These are phyloP conservation scores for Hippoglossus stenolepis DNA, from an alignment of 2,113 vertebrate species.

Conservation along the genomic window DNA sequence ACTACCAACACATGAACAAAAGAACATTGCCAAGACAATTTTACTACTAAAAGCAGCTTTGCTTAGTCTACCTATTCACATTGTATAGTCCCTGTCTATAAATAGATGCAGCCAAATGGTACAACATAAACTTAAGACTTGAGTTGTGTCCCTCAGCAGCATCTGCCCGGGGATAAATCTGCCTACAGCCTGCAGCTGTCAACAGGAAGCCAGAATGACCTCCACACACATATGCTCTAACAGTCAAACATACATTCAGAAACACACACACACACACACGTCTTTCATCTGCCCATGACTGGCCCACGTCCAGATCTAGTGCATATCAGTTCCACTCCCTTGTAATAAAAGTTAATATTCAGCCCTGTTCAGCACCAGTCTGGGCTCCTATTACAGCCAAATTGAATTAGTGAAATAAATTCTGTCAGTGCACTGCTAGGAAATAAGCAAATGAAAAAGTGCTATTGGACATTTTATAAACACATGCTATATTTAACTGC, in stretches of 20 bases:
- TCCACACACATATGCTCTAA: conserved; percentile 56
- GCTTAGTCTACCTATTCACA: conserved; percentile 63
- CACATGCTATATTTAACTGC: conserved; percentile 63
- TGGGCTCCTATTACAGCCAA: conserved; percentile 25
- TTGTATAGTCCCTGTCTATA: conserved; percentile 58
- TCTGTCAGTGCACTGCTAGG: conserved; percentile 5
- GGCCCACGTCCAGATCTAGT: conserved; percentile 43
- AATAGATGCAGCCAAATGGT: conserved; percentile 77
- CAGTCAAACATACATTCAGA: conserved; percentile 43
- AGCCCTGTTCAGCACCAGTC: neutral
- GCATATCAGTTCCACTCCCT: conserved; percentile 32
- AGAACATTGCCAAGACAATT: conserved; percentile 32
- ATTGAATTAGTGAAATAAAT: conserved; percentile 18
- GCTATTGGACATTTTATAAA: conserved; percentile 51
- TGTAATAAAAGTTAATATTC: conserved; percentile 35
- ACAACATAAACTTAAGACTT: conserved; percentile 70
- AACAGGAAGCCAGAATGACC: conserved; percentile 79
- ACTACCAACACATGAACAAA: conserved; percentile 26
- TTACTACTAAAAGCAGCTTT: conserved; percentile 36
- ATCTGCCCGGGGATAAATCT: conserved; percentile 81
- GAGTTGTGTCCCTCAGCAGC: conserved; percentile 70
- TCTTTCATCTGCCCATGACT: conserved; percentile 62
- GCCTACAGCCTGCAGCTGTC: conserved; percentile 80
- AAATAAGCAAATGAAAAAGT: conserved; percentile 47
- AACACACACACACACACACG: conserved; percentile 43